Conservation (phyloP, 2,888 invertebrate genomes). For the Julus scandinavius region DNA sequence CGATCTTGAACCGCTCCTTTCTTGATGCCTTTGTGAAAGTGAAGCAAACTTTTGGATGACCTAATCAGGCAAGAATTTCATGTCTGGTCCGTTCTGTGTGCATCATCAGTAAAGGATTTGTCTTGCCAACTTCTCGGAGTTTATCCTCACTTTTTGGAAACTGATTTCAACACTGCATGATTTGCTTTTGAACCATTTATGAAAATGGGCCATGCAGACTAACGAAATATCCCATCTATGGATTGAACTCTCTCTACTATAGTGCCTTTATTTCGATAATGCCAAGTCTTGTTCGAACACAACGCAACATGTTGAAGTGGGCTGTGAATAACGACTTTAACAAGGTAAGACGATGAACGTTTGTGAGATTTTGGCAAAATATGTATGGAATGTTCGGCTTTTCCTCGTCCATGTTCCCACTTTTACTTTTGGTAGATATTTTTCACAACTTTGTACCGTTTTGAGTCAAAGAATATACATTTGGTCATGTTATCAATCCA, state of each 20-base stretch:
- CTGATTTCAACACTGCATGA: background rate
- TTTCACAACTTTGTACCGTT: too few relatives aligned
- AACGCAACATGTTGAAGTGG: constrained; percentile 4
- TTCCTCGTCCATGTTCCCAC: too few relatives aligned
- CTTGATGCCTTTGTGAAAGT: constrained; percentile 10
- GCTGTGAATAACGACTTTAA: constrained; percentile 18
- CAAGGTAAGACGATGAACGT: background rate
- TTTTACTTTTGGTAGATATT: too few relatives aligned
- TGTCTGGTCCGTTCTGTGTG: background rate
- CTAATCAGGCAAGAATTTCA: background rate
- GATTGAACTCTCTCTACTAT: background rate
- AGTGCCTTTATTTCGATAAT: background rate
- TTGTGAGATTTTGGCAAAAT: background rate
- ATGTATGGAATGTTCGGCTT: background rate
- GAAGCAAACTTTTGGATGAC: background rate
- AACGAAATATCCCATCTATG: background rate
- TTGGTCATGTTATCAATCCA: too few relatives aligned
- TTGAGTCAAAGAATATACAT: too few relatives aligned
- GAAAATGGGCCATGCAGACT: background rate
- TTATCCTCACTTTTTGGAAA: background rate
- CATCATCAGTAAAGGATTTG: constrained; percentile 31
- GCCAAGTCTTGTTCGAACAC: constrained; percentile 22
- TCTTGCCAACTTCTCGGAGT: background rate
- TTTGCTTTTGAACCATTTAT: background rate
- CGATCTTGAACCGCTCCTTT: background rate